Base-by-base conservation (phyloP, 1,140 invertebrate genomes). In the Tetraneura akinire region DNA sequence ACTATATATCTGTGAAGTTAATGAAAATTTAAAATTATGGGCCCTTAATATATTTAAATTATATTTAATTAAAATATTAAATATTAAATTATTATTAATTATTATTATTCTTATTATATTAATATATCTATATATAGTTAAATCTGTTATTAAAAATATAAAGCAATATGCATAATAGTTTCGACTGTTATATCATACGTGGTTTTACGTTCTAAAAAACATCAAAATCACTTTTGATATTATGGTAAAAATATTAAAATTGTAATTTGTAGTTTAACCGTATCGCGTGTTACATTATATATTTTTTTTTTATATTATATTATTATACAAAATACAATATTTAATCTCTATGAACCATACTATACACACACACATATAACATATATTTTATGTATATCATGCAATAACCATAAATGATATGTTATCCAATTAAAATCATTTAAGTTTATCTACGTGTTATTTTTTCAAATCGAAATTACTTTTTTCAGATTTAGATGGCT, bases 401-500 rank as follows among this genome's bases (percentile, higher is more conserved):
- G 68, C 47, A 51, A 51, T 51, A 71, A 71, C 68, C 47, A 51
- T 70, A 71, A 71, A 71, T 71, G 68, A 51, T n/a, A n/a, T 71
- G 45, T 13, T 32, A 71, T 62, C 74, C 42, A 55, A 47, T 62
- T 78, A 45, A 60, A 47, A 78, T 60, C 74, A 57, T 78, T 78
- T 60, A 60, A 45, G 37, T 32, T 78, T 78, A 78, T 78, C 74
- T 60, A 42, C 16, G 55, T 51, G 74, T 57, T 62, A 47, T 78
- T 60, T 76, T 45, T 78, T 60, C 74, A 60, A 78, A 78, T 78
- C 53, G 55, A 78, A 78, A 78, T 60, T 78, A 78, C 74, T 78
- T 78, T 74, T 37, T 78, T 78, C 23, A 78, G 74, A 78, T 78
- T 78, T 57, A 62, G 74, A 57, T 29, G 53, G 16, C 55, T 37